Conservation (phyloP, 2,797 vertebrate genomes). For the Phrynocephalus forsythii region DNA sequence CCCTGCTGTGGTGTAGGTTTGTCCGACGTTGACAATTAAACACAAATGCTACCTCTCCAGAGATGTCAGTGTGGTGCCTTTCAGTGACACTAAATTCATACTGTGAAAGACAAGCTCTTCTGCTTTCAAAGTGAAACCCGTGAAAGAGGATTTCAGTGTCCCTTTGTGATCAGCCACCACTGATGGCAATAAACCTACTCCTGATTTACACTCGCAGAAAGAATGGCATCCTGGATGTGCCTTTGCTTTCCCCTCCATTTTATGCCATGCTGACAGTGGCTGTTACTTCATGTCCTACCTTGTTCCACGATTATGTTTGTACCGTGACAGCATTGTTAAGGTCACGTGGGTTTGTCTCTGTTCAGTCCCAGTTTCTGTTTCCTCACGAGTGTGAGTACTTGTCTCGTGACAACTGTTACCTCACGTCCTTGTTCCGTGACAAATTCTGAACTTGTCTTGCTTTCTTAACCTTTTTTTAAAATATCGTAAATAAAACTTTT, state of each 20-base stretch:
- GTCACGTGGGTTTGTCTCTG: no score
- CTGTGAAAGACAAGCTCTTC: not conserved
- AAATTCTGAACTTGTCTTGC: no score
- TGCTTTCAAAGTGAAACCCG: not conserved
- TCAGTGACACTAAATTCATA: not conserved
- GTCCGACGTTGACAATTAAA: constrained; percentile 1
- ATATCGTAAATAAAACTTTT: no score
- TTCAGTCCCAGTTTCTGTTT: no score
- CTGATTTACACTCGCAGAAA: not conserved
- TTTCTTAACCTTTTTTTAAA: no score
- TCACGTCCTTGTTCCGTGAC: no score
- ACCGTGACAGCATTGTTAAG: no score
- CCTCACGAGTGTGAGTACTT: no score
- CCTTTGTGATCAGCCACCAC: not conserved
- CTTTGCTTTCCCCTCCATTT: not conserved
- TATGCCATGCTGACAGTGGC: not conserved
- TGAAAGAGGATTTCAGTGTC: not conserved
- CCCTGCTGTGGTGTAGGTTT: not conserved
- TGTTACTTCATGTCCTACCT: no score
- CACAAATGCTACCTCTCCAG: not conserved
- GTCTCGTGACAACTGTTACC: no score
- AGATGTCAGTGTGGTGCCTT: not conserved
- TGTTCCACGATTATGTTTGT: no score
- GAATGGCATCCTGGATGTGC: not conserved
- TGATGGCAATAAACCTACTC: not conserved